Evolutionary conservation across 2,888 invertebrate genomes (phyloP), one percentile per base, ranked within the genome.

Genomic region (Galeopsomyia nigrocyanea): DNA sequence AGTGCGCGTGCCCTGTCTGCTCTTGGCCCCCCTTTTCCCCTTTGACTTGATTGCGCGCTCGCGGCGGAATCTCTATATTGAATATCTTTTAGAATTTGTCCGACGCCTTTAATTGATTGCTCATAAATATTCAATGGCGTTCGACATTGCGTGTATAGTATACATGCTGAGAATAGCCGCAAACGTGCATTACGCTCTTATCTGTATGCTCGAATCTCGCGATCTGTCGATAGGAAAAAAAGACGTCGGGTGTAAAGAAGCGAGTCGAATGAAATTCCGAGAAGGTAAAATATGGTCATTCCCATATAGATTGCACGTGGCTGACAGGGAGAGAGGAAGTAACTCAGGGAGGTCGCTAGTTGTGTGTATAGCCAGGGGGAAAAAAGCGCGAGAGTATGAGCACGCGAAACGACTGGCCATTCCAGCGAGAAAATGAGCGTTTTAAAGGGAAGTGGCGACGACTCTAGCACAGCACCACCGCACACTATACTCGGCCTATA

Each of bases 351-450:
- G 2, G 26, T 2, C 26, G 26, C 26, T 26, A 26, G 26, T 5
- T 26, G 26, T 26, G 26, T 26, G 26, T 5, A 26, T 5, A 26
- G 26, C 26, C 26, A 2, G 26, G 26, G 5, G 5, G 26, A 26
- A 26, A 26, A 5, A 3, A 1, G 39, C 13, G 39, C 31, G 31
- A 31, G 39, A 13, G 39, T 10, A 39, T 39, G 1, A 39, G n/a
- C 56, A 1, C 46, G 56, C 62, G 56, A 58, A 65, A 70, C 70
- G 64, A 65, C 70, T 60, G 64, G 64, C 70, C 64, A 60, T 70
- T 70, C 39, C 46, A 58, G 13, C 56, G 67, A 60, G 76, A 80
- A 78, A 79, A 79, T 80, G 79, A 78, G 77, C 78, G 77, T 77
- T 78, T 79, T 76, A 74, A 73, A 68, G 76, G 76, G 70, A 74